Percentiles rank a stretch among this genome's conserved stretches.
These are phyloP conservation scores for Papilio machaon DNA, from an alignment of 1,140 invertebrate species.

Conservation along the genomic window DNA sequence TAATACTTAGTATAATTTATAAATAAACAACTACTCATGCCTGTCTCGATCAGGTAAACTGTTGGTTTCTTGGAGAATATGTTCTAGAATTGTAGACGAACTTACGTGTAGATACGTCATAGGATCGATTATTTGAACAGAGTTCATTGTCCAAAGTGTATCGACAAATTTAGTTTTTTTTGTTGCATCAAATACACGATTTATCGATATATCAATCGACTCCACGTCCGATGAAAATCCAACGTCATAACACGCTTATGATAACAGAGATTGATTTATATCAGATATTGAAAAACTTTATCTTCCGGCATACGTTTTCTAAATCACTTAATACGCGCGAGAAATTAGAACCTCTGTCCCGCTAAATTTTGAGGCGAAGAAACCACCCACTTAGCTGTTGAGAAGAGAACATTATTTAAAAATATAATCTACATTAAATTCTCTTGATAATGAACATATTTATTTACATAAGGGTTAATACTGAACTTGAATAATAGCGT, in stretches of 20 bases:
- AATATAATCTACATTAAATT: no score
- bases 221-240: neutral
- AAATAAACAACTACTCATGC: neutral
- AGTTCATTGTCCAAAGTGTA: no score
- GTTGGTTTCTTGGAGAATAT: neutral
- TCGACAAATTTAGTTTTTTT: neutral
- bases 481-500: no score
- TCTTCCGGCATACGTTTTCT: neutral
- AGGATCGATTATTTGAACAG: neutral
- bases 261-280: constrained; percentile 9
- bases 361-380: neutral
- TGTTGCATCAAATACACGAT: neutral
- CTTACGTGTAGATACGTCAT: neutral
- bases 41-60: neutral
- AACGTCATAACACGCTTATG: constrained; percentile 13
- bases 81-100: neutral
- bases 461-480: no score
- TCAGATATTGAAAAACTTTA: neutral
- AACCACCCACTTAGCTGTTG: neutral
- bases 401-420: constrained; percentile 42
- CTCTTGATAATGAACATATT: no score
- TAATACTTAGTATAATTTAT: constrained; percentile 9
- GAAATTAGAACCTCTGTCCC: neutral
- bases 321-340: neutral
- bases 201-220: neutral